phyloP scores from a whole-genome alignment of 2,113 vertebrate species.

The Vulpes vulpes region DNA sequence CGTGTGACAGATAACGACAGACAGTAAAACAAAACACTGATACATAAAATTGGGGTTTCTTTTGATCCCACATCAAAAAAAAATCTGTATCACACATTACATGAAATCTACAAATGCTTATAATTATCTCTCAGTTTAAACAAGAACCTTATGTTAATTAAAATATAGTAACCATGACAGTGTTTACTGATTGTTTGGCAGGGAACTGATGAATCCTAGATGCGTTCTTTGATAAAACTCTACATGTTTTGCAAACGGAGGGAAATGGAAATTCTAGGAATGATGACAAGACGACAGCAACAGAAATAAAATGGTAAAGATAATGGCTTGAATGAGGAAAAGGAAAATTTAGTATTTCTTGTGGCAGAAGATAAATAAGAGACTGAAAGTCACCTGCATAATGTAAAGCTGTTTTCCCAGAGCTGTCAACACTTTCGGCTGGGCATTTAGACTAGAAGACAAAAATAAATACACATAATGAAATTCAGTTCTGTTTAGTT shows the following conservation, averaged over 20 bases:
- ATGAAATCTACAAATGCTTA: neutral
- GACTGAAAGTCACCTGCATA: slow-evolving; percentile 91
- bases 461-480: slow-evolving; percentile 13
- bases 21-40: neutral
- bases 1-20: neutral
- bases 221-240: neutral
- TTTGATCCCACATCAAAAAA: neutral
- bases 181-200: neutral
- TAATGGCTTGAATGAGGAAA: neutral
- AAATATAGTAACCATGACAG: neutral
- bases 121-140: neutral
- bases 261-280: neutral
- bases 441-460: slow-evolving; percentile 92
- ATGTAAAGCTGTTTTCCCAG: slow-evolving; percentile 95
- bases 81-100: no score
- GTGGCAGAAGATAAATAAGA: neutral
- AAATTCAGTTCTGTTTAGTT: neutral
- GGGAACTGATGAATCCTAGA: neutral
- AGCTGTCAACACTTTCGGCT: slow-evolving; percentile 89
- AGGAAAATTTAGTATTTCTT: neutral
- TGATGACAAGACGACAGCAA: no score
- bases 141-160: neutral
- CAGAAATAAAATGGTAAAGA: neutral
- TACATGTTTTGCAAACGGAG: neutral
- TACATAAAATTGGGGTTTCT: neutral